phyloP scores from a whole-genome alignment of 2,888 invertebrate species.

The Eretmocerus hayati region DNA sequence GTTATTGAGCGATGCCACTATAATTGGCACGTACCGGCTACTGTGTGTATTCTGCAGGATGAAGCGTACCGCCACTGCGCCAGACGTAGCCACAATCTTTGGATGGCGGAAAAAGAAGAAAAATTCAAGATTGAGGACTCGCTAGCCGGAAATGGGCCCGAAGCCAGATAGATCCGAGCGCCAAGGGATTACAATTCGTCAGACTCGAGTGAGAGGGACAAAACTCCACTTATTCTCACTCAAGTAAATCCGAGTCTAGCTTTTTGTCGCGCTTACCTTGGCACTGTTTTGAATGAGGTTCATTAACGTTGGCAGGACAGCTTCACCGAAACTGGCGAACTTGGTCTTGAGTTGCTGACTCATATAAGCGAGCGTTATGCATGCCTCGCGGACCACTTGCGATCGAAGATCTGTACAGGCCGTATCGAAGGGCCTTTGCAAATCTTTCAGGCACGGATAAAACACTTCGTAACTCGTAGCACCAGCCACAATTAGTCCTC shows the following conservation, averaged over 20 bases:
- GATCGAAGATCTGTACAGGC: constrained; percentile 85
- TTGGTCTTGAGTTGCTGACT: constrained; percentile 77
- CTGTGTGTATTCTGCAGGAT: constrained; percentile 79
- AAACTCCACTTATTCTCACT: too few species aligned
- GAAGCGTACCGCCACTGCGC: constrained; percentile 77
- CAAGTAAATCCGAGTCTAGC: not conserved
- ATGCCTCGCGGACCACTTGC: constrained; percentile 91
- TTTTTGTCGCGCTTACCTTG: constrained; percentile 57
- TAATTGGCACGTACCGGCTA: constrained; percentile 71
- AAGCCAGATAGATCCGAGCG: not conserved
- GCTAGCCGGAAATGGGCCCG: not conserved
- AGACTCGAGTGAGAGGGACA: not conserved
- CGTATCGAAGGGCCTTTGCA: constrained; percentile 74
- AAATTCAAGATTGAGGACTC: not conserved
- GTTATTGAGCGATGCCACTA: constrained; percentile 68
- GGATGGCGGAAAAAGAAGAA: constrained; percentile 21
- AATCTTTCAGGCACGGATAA: constrained; percentile 63
- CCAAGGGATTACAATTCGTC: constrained; percentile 5
- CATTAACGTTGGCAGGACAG: constrained; percentile 75
- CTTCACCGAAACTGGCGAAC: constrained; percentile 79
- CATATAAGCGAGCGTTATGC: constrained; percentile 88
- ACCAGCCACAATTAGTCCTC: constrained; percentile 76
- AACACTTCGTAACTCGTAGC: constrained; percentile 69
- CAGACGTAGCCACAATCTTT: constrained; percentile 83
- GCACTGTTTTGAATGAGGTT: constrained; percentile 91